Percentiles rank a stretch among this genome's conserved stretches.
Conservation (phyloP, 1,140 invertebrate species). For the Potamilus streckersoni region DNA sequence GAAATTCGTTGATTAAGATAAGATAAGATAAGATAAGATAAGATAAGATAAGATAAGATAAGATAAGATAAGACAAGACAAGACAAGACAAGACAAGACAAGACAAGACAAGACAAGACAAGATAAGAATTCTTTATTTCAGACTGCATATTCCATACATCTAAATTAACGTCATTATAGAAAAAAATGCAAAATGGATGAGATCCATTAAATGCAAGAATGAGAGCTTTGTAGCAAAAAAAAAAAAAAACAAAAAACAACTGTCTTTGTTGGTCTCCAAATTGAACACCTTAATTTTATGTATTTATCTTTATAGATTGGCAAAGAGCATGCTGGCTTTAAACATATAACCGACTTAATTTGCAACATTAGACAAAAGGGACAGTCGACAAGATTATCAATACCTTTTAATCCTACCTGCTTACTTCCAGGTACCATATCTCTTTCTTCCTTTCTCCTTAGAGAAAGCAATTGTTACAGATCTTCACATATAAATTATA, state of each 20-base stretch:
- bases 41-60: too few species aligned
- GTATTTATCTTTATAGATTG: conserved; percentile 35
- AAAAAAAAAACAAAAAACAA: too few species aligned
- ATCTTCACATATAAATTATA: not conserved
- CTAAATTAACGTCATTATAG: too few species aligned
- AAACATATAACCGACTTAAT: conserved; percentile 35
- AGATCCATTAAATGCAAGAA: too few species aligned
- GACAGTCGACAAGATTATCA: conserved; percentile 11
- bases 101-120: too few species aligned
- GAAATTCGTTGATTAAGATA: too few species aligned
- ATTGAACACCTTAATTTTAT: not conserved
- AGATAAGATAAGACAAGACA: too few species aligned
- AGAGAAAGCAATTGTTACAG: not conserved
- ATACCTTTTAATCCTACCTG: conserved; percentile 37
- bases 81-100: too few species aligned
- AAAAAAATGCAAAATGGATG: too few species aligned
- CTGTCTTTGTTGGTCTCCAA: not conserved
- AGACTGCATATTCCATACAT: too few species aligned
- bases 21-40: too few species aligned
- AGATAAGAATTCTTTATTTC: too few species aligned
- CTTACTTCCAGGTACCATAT: conserved; percentile 33
- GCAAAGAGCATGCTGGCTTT: conserved; percentile 41
- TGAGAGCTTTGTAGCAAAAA: not conserved
- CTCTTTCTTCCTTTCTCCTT: not conserved
- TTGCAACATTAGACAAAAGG: conserved; percentile 17